phyloP scores from a whole-genome alignment of 2,888 invertebrate species.

The Diloba caeruleocephala region DNA sequence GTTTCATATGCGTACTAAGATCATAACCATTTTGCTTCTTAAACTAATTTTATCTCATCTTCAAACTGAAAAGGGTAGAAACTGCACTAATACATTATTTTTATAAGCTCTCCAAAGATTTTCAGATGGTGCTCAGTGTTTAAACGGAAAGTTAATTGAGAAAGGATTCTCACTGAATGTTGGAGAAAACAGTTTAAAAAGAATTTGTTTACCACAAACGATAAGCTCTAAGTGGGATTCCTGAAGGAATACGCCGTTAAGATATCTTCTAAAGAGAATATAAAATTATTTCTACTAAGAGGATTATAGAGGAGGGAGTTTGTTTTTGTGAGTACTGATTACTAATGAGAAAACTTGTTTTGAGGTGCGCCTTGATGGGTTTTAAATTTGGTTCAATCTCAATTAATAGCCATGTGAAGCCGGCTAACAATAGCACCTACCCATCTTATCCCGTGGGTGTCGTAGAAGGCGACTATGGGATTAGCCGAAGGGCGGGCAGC shows the following conservation, averaged over 20 bases:
- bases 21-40: neutral
- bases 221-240: slow-evolving; percentile 52
- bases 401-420: too few species aligned
- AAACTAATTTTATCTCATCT: slow-evolving; percentile 13
- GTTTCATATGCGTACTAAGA: too few species aligned
- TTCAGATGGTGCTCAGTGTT: slow-evolving; percentile 31
- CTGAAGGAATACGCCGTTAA: slow-evolving; percentile 7
- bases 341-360: neutral
- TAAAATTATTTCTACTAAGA: slow-evolving; percentile 9
- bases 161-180: slow-evolving; percentile 34
- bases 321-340: neutral
- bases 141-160: slow-evolving; percentile 48
- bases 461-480: too few species aligned
- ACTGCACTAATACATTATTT: slow-evolving; percentile 22
- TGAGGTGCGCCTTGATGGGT: too few species aligned
- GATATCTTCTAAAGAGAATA: slow-evolving; percentile 13
- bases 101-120: slow-evolving; percentile 25
- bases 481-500: too few species aligned
- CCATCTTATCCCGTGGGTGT: too few species aligned
- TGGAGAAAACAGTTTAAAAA: slow-evolving; percentile 54
- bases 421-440: too few species aligned
- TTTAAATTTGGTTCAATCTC: too few species aligned
- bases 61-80: slow-evolving; percentile 27
- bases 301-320: neutral
- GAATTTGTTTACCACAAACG: slow-evolving; percentile 68